Base-by-base conservation (phyloP, 2,797 vertebrate genomes). In the Neolamprologus multifasciatus region DNA sequence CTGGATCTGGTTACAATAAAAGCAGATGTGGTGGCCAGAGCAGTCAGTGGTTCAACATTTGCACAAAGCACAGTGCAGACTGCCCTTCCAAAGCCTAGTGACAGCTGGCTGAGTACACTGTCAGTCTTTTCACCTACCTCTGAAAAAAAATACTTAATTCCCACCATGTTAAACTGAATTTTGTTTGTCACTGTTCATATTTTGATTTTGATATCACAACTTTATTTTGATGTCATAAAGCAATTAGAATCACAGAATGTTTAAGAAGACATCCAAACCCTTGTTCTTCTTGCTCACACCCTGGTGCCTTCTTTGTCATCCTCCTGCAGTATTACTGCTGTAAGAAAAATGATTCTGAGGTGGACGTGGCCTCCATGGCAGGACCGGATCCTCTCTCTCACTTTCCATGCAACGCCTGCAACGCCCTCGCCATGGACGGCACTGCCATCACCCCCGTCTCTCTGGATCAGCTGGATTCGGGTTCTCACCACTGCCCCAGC, bases 251-350 rank as follows among this genome's bases (percentile, higher is more conserved):
- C 45, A n/a, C 43, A 31, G 23, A 74, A 48, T 50, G 71, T 76
- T 76, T 51, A 31, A 13, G 45, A 50, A 76, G 45, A 76, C 16
- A 26, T 14, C 29, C 62, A 31, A 45, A 57, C 5, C n/a, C 14
- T 31, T 62, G 29, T 62, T 51, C 19, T 8, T 50, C 23, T 50
- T 38, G 21, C 38, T 55, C 14, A 76, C 17, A 50, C 26, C 12
- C 31, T 13, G 16, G 2, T 19, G 5, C 67, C 8, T 16, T 36
- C 17, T 12, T 36, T 21, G 7, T 84, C 36, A 36, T 2, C 52
- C 57, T 31, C 57, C 83, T 54, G 19, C 95, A 99, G 99, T 99
- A 98, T 96, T 99, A 98, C 91, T 99, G 98, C 97, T 99, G 99
- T 96, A 98, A 97, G 97, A 98, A 97, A 94, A 97, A 97, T 94